phyloP scores from a whole-genome alignment of 2,888 invertebrate species.

The Diarsia mendica region DNA sequence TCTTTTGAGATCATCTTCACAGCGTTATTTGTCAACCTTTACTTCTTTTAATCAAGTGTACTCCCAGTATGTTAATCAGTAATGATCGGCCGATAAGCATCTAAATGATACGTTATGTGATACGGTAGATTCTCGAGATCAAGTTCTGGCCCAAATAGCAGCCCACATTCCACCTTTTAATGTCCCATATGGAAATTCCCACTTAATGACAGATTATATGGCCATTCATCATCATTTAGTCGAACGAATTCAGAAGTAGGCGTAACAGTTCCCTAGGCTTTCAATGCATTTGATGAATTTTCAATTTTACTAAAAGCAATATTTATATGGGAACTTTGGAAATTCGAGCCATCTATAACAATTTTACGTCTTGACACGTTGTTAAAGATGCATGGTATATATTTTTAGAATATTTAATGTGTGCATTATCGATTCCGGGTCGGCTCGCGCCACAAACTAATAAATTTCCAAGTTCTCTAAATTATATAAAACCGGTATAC shows the following conservation, averaged over 20 bases:
- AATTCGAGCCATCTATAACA: constrained; percentile 26
- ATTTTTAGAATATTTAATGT: constrained; percentile 38
- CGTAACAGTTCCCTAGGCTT: constrained; percentile 45
- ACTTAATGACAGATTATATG: constrained; percentile 1
- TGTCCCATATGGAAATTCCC: background rate
- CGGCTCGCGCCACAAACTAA: constrained; percentile 51
- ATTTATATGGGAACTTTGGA: constrained; percentile 38
- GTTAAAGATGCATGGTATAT: constrained; percentile 19
- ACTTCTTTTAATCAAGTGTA: background rate
- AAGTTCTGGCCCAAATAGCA: constrained; percentile 23
- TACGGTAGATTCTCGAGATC: background rate
- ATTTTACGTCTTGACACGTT: constrained; percentile 21
- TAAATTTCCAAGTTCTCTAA: constrained; percentile 58
- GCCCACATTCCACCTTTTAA: background rate
- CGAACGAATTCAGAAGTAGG: constrained; percentile 54
- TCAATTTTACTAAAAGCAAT: constrained; percentile 30
- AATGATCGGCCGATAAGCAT: background rate
- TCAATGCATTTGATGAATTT: constrained; percentile 37
- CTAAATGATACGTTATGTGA: background rate
- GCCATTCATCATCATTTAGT: constrained; percentile 26
- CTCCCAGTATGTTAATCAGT: background rate
- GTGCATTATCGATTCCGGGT: constrained; percentile 57
- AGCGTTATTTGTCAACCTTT: background rate
- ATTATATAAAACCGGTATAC: constrained; percentile 61
- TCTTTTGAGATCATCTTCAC: background rate